Evolutionary conservation across 1,140 invertebrate genomes (phyloP), one percentile per base, ranked within the genome.

Genomic region (Drosophila lacertosa): DNA sequence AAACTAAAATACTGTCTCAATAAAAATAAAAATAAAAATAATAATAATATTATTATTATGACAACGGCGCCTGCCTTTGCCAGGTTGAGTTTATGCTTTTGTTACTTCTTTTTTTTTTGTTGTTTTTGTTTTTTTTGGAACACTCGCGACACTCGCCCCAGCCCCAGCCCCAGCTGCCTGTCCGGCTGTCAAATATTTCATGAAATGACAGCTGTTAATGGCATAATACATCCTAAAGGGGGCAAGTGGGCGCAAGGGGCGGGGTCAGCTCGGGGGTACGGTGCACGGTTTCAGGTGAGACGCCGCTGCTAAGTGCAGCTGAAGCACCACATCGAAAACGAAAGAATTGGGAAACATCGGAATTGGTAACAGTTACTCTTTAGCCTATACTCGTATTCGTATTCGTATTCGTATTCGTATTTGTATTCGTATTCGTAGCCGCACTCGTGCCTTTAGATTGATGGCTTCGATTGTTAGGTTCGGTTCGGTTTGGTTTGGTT

Each of bases 151-250:
- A 64, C 58, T 63, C 53, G 44, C 15, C 24, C 26, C 32, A 4
- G n/a, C 22, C 22, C 20, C 22, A n/a, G n/a, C n/a, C n/a, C n/a
- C n/a, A n/a, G n/a, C n/a, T 29, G 39, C 22, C 51, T 67, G 76
- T 84, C 60, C 42, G 80, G 39, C 76, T 84, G 80, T 80, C 81
- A 86, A 86, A 84, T 80, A 86, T 77, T 86, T 84, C 77, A 81
- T 65, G 57, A 71, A 80, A 83, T 84, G 81, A 84, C 81, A 84
- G 81, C 77, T 84, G 81, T 86, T 84, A 84, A 84, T 84, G 81
- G 81, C 80, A 84, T 86, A 77, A 84, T 79, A 79, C 76, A 74
- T 82, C 48, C 58, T 45, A 42, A 48, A 15, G 7, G 22, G n/a
- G 37, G 24, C 1, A n/a, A 0, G 2, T 5, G 11, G 11, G 37